Conservation (phyloP, 1,140 invertebrate species). For the Solenopsis fugax region DNA sequence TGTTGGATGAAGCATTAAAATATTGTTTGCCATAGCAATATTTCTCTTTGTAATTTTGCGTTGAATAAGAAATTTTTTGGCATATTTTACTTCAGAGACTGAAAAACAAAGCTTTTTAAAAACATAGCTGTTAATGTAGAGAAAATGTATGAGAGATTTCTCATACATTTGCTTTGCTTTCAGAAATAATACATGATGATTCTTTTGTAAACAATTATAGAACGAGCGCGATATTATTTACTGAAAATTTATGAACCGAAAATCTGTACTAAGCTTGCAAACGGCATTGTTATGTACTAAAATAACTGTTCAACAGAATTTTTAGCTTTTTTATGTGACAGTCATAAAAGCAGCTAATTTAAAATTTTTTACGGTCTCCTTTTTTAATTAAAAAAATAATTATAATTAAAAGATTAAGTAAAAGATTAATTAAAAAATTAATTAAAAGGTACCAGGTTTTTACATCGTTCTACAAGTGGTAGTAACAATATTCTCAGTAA, state of each 20-base stretch:
- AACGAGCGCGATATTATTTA: slow-evolving; percentile 7
- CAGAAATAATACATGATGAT: background rate
- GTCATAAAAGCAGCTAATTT: background rate
- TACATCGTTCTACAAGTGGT: background rate
- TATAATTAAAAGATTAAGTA: background rate
- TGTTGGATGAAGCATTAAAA: background rate
- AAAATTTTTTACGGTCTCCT: background rate
- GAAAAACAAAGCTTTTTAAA: background rate
- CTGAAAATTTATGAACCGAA: background rate
- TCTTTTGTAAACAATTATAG: background rate
- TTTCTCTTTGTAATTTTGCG: background rate
- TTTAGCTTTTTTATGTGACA: background rate
- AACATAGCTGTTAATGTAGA: background rate
- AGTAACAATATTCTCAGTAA: background rate
- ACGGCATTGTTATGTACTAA: background rate
- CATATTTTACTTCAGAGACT: background rate
- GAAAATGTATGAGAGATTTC: slow-evolving; percentile 5
- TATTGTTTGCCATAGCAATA: background rate
- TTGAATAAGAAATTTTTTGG: background rate
- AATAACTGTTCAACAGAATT: background rate
- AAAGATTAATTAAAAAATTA: background rate
- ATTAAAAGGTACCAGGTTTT: background rate
- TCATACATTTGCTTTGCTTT: background rate
- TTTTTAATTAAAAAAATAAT: slow-evolving; percentile 6
- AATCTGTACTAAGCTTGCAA: background rate